phyloP scores from a whole-genome alignment of 2,888 invertebrate genomes.

The Erebia aethiops region DNA sequence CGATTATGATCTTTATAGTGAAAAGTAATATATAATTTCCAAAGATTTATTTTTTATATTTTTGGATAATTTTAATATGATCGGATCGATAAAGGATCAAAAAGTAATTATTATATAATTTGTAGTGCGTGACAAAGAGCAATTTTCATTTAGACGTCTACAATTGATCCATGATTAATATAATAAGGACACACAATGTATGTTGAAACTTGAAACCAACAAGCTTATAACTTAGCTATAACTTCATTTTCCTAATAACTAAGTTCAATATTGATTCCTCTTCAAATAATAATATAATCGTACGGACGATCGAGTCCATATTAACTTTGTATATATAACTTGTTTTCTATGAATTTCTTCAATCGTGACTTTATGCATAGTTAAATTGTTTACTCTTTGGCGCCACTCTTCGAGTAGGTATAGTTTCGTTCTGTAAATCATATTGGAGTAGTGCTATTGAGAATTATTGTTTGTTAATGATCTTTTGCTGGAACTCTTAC shows the following conservation, averaged over 20 bases:
- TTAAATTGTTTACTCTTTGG: slow-evolving; percentile 72
- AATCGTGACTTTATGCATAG: slow-evolving; percentile 74
- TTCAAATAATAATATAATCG: slow-evolving; percentile 24
- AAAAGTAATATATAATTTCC: slow-evolving; percentile 48
- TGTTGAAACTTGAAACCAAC: not conserved
- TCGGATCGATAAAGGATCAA: slow-evolving; percentile 28
- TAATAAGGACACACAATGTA: slow-evolving; percentile 4
- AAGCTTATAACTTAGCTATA: not conserved
- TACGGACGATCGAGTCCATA: slow-evolving; percentile 1
- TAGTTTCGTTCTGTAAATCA: slow-evolving; percentile 65
- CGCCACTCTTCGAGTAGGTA: slow-evolving; percentile 64
- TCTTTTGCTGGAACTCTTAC: slow-evolving; percentile 50
- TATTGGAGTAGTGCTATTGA: slow-evolving; percentile 63
- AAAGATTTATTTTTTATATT: slow-evolving; percentile 29
- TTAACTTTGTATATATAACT: slow-evolving; percentile 27
- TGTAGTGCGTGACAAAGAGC: slow-evolving; percentile 51
- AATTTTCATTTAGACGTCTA: slow-evolving; percentile 41
- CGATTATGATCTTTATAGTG: slow-evolving; percentile 57
- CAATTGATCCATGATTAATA: slow-evolving; percentile 6
- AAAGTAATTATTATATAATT: slow-evolving; percentile 27
- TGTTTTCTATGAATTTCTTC: slow-evolving; percentile 57
- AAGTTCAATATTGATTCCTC: slow-evolving; percentile 17
- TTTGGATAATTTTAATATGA: slow-evolving; percentile 11
- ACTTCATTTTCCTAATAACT: not conserved
- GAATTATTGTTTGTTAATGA: slow-evolving; percentile 57